Evolutionary conservation across 2,113 vertebrate species (phyloP), one percentile per base, ranked within the genome.

Genomic region (Pedetes capensis): DNA sequence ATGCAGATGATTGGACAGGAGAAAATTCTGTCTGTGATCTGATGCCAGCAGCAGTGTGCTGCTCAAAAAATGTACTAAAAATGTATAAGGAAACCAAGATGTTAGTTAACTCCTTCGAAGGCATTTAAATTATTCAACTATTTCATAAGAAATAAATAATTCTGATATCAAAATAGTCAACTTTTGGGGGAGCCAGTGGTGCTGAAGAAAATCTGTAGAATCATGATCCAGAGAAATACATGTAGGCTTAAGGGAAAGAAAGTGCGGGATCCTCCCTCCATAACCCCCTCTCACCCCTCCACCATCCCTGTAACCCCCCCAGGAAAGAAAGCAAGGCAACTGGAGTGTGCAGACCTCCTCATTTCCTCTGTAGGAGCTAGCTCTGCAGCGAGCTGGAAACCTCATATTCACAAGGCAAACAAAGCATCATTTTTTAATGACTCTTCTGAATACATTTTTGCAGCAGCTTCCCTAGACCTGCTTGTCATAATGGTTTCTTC

Each of bases 351-450:
- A 98, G 97, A 95, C 91, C 97, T 98, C 97, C 98, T 98, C 98
- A 96, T 97, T 98, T 98, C 97, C 97, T 96, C 98, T 97, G 97
- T 98, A 98, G 98, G 97, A 98, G 98, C 97, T 89, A 97, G 98
- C 98, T 97, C 97, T 97, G 98, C 98, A 97, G 98, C 91, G 94
- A 96, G 98, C 98, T 98, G 97, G 98, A 98, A 98, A 97, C 98
- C 98, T 98, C 98, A 98, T 98, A 99, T 99, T 99, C 99, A 98
- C 98, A 99, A 99, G 99, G 98, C 99, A 99, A 99, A 99, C 99
- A 99, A 99, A 99, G 99, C 99, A 99, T 99, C 98, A 98, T 98
- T 99, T 99, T 99, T 99, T 98, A 99, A 99, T 99, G 99, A 99
- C 99, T 99, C 98, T 98, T 99, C 98, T 98, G 99, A 98, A 99